Base-by-base conservation (phyloP, 2,888 invertebrate species). In the Chydorus sphaericus region DNA sequence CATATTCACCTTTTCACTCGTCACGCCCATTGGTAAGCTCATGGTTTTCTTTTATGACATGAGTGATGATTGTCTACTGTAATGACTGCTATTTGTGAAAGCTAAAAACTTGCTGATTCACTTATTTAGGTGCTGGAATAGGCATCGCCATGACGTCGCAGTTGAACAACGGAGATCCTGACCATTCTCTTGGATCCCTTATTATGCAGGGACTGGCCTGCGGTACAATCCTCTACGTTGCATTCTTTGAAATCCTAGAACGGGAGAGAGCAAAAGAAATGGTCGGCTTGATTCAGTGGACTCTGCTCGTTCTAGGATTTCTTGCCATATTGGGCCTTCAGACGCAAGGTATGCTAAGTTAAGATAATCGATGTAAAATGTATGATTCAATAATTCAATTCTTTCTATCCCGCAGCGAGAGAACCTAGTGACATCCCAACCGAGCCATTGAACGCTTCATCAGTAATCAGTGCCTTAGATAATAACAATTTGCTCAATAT, bases 221-320 rank as follows among this genome's bases (percentile, higher is more conserved):
- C 48, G 96, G 94, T 14, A 94, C 94, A 0, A 78, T 96, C 44
- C 73, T 96, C 4, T 96, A 93, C 72, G 90, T 96, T 16, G 91
- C 93, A n/a, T 93, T 93, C 74, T 93, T 94, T 70, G 94, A 96
- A 72, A 86, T 94, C 55, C 77, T 94, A 64, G 81, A 83, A 6
- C 74, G 83, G 59, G 85, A 85, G 63, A 71, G 75, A 26, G 73
- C 73, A 59, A 78, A 77, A 64, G 70, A 71, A 36, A 77, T 77
- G 62, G 75, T 75, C 58, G 85, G 85, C 6, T 70, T 86, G 23
- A 65, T 76, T 28, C 82, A 83, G 60, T 84, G 77, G 26, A 38
- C 36, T 5, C 37, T 57, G 33, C 48, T 57, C 23, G 18, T 57
- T 10, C 11, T 48, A 11, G 57, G 57, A 57, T 57, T 57, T 66